Conservation (phyloP, 2,113 vertebrate genomes). For the Asarcornis scutulata region DNA sequence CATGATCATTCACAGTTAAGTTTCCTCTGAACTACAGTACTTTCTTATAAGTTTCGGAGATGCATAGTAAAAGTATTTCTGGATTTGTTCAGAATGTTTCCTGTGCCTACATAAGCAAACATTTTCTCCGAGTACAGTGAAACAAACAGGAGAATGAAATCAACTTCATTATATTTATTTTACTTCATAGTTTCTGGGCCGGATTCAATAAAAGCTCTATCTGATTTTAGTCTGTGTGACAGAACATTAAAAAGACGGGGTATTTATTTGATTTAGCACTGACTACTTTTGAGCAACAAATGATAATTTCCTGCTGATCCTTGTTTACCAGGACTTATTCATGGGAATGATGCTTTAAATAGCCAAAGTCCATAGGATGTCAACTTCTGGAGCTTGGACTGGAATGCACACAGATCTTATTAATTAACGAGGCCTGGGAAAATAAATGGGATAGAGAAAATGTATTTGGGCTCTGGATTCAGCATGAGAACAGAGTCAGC, state of each 20-base stretch:
- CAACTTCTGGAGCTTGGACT: constrained; percentile 41
- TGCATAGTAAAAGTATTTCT: neutral
- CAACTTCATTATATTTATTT: constrained; percentile 57
- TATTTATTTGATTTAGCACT: constrained; percentile 63
- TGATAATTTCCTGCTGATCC: constrained; percentile 69
- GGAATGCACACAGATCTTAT: constrained; percentile 52
- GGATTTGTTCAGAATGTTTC: constrained; percentile 17
- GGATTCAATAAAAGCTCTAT: constrained; percentile 54
- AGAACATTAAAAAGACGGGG: constrained; percentile 45
- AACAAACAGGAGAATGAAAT: constrained; percentile 37
- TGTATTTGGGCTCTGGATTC: constrained; percentile 29
- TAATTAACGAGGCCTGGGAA: constrained; percentile 58
- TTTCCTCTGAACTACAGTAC: neutral
- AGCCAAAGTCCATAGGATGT: constrained; percentile 55
- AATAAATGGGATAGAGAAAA: constrained; percentile 27
- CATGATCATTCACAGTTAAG: neutral
- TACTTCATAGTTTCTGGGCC: constrained; percentile 3
- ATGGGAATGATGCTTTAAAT: constrained; percentile 39
- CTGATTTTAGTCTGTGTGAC: constrained; percentile 44
- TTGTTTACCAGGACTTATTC: constrained; percentile 20
- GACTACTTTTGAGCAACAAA: constrained; percentile 56
- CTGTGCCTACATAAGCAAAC: neutral
- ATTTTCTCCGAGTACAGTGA: constrained; percentile 18
- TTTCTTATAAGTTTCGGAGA: neutral
- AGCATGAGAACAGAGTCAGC: constrained; percentile 25